These are phyloP conservation scores for Ligdia adustata DNA, from an alignment of 2,888 invertebrate genomes.

Conservation along the genomic window DNA sequence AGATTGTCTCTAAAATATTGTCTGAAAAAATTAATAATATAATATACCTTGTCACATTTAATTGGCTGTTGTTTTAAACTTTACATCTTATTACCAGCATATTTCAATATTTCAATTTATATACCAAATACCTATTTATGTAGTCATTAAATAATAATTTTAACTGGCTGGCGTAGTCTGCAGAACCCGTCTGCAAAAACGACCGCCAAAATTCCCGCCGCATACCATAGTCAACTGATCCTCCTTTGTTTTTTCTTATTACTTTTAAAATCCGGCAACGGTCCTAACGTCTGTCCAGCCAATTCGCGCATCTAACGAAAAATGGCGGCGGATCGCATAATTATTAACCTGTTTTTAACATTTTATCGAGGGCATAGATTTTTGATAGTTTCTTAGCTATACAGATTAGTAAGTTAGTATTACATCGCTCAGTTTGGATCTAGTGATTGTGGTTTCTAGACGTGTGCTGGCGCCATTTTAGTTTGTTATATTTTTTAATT, in stretches of 20 bases:
- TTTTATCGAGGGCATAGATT: constrained; percentile 50
- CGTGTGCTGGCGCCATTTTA: constrained; percentile 51
- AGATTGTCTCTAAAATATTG: too few relatives aligned
- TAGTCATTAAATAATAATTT: too few relatives aligned
- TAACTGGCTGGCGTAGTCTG: too few relatives aligned
- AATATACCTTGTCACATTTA: too few relatives aligned
- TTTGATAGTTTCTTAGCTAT: constrained; percentile 39
- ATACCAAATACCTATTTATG: too few relatives aligned
- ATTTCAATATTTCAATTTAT: too few relatives aligned
- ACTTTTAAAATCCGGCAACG: constrained; percentile 76
- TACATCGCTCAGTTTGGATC: constrained; percentile 59
- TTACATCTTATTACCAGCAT: too few relatives aligned
- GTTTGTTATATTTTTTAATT: constrained; percentile 32
- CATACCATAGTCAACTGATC: constrained; percentile 59
- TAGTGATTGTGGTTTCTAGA: constrained; percentile 66
- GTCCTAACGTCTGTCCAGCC: constrained; percentile 62
- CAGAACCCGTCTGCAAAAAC: constrained; percentile 49
- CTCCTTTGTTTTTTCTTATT: constrained; percentile 59
- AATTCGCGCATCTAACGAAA: constrained; percentile 52
- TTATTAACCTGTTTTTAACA: constrained; percentile 46
- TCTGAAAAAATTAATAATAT: too few relatives aligned
- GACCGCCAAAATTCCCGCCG: constrained; percentile 51
- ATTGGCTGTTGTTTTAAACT: too few relatives aligned
- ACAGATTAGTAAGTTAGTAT: constrained; percentile 42
- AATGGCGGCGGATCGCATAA: constrained; percentile 50